Evolutionary conservation across 2,888 invertebrate species (phyloP), one percentile per base, ranked within the genome.

Genomic region (Agrotis ipsilon): DNA sequence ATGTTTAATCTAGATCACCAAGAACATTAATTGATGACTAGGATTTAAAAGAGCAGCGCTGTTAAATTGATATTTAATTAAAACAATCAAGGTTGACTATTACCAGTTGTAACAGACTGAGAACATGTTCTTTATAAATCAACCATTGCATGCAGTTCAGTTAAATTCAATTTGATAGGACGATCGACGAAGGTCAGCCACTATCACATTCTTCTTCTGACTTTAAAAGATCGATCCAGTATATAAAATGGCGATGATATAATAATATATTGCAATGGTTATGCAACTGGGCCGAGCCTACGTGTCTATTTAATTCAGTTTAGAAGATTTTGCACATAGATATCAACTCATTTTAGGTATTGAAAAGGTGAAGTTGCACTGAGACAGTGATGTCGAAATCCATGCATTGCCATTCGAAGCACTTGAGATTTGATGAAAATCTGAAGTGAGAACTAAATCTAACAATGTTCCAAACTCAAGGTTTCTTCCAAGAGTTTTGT

Each of bases 151-250:
- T n/a, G 14, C 32, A 19, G 11, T 32, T 46, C 52, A 14, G 7
- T 57, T 62, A 65, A 75, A 68, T 59, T 58, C 6, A 46, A 51
- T 75, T 77, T 76, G 49, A 81, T 65, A 60, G 49, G 6, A 75
- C 46, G 1, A 21, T 18, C 14, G 16, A 68, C 57, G 71, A 79
- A 80, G 80, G 80, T 57, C 63, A 18, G 5, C 24, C 1, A 82
- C 82, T 68, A 70, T 78, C 68, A 70, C 60, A 78, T 67, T 48
- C 64, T 62, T 73, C 65, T 55, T 52, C 55, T 55, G 51, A 58
- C 24, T 43, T 67, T 58, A 49, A 13, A 39, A 27, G 13, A 61
- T 19, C 16, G 24, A 51, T 59, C 7, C 19, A n/a, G 57, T 49
- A 49, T 14, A 72, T 21, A 45, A 7, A 27, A 70, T 19, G n/a